These are phyloP conservation scores for Brachionus plicatilis DNA, from an alignment of 1,140 invertebrate species.

Conservation along the genomic window DNA sequence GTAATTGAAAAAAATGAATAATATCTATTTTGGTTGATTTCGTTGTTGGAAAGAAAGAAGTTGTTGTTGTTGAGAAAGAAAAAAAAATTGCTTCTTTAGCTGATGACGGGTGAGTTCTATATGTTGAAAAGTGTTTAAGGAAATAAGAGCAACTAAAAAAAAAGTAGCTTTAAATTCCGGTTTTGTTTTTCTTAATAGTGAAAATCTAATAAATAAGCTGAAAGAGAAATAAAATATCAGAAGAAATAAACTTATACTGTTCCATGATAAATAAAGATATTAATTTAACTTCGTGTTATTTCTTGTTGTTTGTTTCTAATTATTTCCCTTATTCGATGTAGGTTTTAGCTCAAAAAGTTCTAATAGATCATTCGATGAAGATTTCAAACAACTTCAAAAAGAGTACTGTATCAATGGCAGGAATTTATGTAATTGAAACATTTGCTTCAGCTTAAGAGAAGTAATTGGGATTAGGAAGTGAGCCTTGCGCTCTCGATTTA, in stretches of 20 bases:
- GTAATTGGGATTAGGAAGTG: not conserved
- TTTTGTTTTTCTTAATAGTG: not conserved
- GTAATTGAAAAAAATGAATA: not conserved
- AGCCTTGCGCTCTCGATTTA: not conserved
- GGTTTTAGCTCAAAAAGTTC: not conserved
- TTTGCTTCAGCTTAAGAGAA: not conserved
- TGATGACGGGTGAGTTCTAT: not conserved
- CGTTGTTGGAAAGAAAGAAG: not conserved
- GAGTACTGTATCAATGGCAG: not conserved
- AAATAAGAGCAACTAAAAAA: not conserved
- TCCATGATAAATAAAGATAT: conserved; percentile 12
- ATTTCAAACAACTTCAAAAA: not conserved
- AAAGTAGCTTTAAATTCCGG: not conserved
- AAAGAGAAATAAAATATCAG: not conserved
- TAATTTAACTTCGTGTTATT: not conserved
- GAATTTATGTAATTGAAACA: conserved; percentile 24
- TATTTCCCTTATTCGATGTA: conserved; percentile 21
- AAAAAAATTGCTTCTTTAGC: not conserved
- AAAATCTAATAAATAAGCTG: not conserved
- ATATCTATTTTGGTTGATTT: not conserved
- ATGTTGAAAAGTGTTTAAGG: not conserved
- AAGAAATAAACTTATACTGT: conserved; percentile 3
- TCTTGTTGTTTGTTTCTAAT: conserved; percentile 19
- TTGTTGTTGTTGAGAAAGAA: not conserved
- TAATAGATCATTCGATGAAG: conserved; percentile 1